Conservation (phyloP, 2,797 vertebrate species). For the Falco peregrinus region DNA sequence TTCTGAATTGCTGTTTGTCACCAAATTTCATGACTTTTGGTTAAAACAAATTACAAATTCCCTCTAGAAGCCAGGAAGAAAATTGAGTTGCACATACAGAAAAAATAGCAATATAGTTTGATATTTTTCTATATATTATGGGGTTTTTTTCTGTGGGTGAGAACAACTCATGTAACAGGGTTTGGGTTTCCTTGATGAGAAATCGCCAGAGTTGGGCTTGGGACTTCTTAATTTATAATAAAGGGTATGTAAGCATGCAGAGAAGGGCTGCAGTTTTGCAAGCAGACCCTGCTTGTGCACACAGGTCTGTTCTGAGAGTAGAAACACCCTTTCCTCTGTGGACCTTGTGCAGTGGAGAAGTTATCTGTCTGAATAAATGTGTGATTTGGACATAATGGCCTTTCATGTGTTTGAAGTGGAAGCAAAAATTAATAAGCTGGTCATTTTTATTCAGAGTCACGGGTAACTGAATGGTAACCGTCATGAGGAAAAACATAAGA, state of each 20-base stretch:
- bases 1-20: constrained; percentile 10
- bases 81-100: neutral
- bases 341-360: neutral
- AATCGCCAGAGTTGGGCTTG: neutral
- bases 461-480: neutral
- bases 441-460: constrained; percentile 15
- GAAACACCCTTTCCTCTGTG: neutral
- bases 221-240: neutral
- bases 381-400: constrained; percentile 2
- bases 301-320: neutral
- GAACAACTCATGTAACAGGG: neutral
- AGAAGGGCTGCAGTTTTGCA: neutral
- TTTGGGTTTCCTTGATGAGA: neutral
- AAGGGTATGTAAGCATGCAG: neutral
- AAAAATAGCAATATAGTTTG: neutral
- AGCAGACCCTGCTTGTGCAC: neutral
- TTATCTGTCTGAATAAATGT: constrained; percentile 21
- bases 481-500: neutral
- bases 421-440: neutral
- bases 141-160: neutral
- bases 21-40: neutral
- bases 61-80: neutral
- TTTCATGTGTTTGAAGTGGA: constrained; percentile 11
- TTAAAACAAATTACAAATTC: constrained; percentile 7
- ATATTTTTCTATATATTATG: neutral